Evolutionary conservation across 2,797 vertebrate genomes (phyloP), one percentile per base, ranked within the genome.

Genomic region (Pantherophis vulpinus): DNA sequence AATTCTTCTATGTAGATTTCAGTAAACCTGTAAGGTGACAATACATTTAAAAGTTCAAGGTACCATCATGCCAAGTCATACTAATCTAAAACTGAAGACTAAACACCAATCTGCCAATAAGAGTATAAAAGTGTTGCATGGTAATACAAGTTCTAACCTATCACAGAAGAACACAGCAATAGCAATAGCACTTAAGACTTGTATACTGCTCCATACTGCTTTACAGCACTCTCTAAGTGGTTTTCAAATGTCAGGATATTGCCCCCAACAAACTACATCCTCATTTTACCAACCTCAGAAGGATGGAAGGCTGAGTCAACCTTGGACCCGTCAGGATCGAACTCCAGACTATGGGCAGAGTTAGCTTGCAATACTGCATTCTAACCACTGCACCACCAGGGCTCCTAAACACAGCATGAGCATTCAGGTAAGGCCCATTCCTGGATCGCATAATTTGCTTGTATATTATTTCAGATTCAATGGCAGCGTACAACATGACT

Each of bases 1-100:
- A 99, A 94, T 97, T 99, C 99, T 95, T 99, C 99, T 61, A 99
- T 98, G 32, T 98, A 99, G 93, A 99, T 97, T 98, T 99, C 99
- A 91, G 99, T 99, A 95, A 99, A 99, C 95, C 99, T 99, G 9
- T 4, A 94, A 95, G 12, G 94, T 29, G 89, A 94, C 20, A 0
- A 63, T 58, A n/a, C 42, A 92, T 20, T 95, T 89, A 90, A 59
- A 54, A 60, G 20, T 63, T 5, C 23, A 25, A 58, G 23, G 25
- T 90, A 55, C 86, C 20, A 7, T 60, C 10, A 87, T 56, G 27
- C 9, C 0, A 29, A 14, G 89, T 1, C 0, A 94, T 18, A n/a
- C 58, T 10, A 16, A 23, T 13, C 23, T 9, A 66, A 51, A 47
- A 90, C 42, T 20, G 3, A 63, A 74, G 18, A 37, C 29, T 79